phyloP scores from a whole-genome alignment of 2,888 invertebrate genomes.

The Auanema sp. region DNA sequence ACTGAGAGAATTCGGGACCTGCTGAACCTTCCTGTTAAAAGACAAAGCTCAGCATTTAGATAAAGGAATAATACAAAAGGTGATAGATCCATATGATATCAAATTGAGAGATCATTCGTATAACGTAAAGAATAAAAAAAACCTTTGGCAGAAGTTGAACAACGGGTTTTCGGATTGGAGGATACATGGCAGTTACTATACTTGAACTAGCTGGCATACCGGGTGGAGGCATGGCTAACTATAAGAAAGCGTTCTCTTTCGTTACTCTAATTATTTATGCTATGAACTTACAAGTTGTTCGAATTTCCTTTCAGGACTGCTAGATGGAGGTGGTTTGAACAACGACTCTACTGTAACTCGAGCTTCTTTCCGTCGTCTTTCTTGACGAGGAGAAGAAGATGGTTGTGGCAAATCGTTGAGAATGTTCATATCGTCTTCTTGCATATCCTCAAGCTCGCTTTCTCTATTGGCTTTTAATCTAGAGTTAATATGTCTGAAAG shows the following conservation, averaged over 20 bases:
- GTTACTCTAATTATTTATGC: slow-evolving; percentile 8
- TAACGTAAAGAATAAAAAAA: slow-evolving; percentile 5
- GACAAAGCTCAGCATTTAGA: neutral
- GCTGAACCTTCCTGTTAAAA: too few species aligned
- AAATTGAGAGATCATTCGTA: neutral
- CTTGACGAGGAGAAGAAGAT: slow-evolving; percentile 7
- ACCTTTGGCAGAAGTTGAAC: slow-evolving; percentile 23
- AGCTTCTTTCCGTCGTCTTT: slow-evolving; percentile 22
- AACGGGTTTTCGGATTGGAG: slow-evolving; percentile 39
- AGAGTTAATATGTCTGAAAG: neutral
- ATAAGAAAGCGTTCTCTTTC: slow-evolving; percentile 6
- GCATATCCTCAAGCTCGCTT: slow-evolving; percentile 24
- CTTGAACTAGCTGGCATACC: slow-evolving; percentile 46
- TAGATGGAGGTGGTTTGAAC: slow-evolving; percentile 33
- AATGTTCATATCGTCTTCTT: slow-evolving; percentile 20
- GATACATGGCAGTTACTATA: slow-evolving; percentile 59
- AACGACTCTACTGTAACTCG: slow-evolving; percentile 40
- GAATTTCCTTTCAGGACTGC: slow-evolving; percentile 15
- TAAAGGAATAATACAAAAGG: neutral
- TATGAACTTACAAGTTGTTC: slow-evolving; percentile 6
- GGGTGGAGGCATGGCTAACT: slow-evolving; percentile 5
- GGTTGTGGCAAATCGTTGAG: neutral
- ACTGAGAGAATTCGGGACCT: too few species aligned
- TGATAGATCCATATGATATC: neutral
- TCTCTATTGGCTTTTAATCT: slow-evolving; percentile 22